Base-by-base conservation (phyloP, 2,888 invertebrate genomes). In the Therioaphis trifolii region DNA sequence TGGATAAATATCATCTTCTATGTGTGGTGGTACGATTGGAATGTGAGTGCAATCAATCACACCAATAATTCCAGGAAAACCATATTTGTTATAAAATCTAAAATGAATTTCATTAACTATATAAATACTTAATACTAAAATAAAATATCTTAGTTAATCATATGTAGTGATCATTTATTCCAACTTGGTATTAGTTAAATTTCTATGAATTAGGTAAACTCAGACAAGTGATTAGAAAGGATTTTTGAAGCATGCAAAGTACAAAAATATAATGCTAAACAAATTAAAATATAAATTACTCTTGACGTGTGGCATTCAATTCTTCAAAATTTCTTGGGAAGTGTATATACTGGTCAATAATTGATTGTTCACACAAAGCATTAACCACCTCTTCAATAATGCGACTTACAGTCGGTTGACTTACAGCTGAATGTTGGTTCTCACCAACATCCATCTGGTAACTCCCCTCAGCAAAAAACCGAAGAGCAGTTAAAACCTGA, bases 31-130 rank as follows among this genome's bases (percentile, higher is more conserved):
- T 0, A 11, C 2, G 0, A 72, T 72, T 0, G 72, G 52, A 29
- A 72, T 29, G 12, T 72, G 72, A 1, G 72, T 72, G 11, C 72
- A 72, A 72, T 72, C 72, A 29, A 72, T 29, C 1, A 72, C 49
- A 35, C 72, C 52, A 11, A 52, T n/a, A 27, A 72, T 18, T 15
- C 29, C 49, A 2, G 15, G 21, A 4, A 63, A 12, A 24, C 61
- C 24, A 63, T 63, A 63, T 24, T 63, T 24, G 24, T 12, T 12
- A 63, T 3, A 24, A 63, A 63, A 63, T 12, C 61, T 63, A 43
- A 43, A 9, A 43, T 9, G 43, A 7, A 43, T 7, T 7, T 43
- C 43, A 43, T 43, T 7, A 43, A 7, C 9, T n/a, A 15, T 52
- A 52, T n/a, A 52, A n/a, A 52, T n/a, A 4, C 4, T n/a, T n/a